phyloP scores from a whole-genome alignment of 1,140 invertebrate genomes.

The Aphaenogaster floridana region DNA sequence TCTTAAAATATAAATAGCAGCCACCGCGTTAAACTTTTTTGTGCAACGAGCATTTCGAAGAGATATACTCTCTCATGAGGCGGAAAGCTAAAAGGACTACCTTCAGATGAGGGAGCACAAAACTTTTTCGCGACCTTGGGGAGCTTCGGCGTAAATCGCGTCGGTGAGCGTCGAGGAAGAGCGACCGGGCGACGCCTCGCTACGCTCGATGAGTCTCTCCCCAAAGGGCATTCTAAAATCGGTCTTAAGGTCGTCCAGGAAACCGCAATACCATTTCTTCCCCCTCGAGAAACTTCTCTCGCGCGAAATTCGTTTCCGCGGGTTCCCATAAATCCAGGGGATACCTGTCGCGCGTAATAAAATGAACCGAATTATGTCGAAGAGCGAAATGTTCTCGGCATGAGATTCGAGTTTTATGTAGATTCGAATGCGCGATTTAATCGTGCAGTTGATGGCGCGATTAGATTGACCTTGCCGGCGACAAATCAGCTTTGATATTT shows the following conservation, averaged over 20 bases:
- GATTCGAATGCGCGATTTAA: not conserved
- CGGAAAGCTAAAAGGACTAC: constrained; percentile 44
- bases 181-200: constrained; percentile 39
- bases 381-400: not conserved
- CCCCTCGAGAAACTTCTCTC: constrained; percentile 29
- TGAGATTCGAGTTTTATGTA: not conserved
- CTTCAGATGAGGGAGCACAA: constrained; percentile 67
- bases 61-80: not conserved
- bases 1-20: not conserved
- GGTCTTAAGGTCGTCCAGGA: constrained; percentile 64
- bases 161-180: constrained; percentile 54
- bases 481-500: constrained; percentile 31
- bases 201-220: constrained; percentile 41
- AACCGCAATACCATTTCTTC: constrained; percentile 62
- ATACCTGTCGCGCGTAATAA: constrained; percentile 6
- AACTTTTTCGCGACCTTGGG: constrained; percentile 77
- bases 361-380: not conserved
- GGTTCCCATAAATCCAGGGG: not conserved
- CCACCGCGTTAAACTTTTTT: not conserved
- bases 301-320: not conserved
- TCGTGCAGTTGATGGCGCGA: not conserved
- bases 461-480: constrained; percentile 19
- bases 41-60: not conserved
- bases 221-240: constrained; percentile 71
- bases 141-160: constrained; percentile 61